Conservation (phyloP, 2,888 invertebrate species). For the Macaria liturata region DNA sequence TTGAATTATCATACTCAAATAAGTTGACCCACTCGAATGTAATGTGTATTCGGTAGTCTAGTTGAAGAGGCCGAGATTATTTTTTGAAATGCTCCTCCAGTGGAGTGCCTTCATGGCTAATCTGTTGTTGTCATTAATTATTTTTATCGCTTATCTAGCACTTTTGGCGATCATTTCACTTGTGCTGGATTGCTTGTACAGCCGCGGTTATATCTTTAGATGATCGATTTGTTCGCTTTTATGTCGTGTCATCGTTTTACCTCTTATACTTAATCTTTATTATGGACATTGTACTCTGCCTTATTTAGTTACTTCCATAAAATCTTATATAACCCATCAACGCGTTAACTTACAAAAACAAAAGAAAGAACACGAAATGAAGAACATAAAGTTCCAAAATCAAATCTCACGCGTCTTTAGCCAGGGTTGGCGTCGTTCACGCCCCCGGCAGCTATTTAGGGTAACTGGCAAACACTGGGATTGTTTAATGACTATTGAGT, state of each 20-base stretch:
- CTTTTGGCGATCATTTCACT: slow-evolving; percentile 69
- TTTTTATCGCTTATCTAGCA: slow-evolving; percentile 81
- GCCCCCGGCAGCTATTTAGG: slow-evolving; percentile 58
- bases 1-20: slow-evolving; percentile 68
- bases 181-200: slow-evolving; percentile 63
- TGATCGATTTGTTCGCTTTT: slow-evolving; percentile 42
- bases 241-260: background rate
- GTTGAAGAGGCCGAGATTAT: slow-evolving; percentile 79
- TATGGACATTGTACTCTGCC: too few relatives aligned
- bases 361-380: too few relatives aligned
- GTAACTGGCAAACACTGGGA: slow-evolving; percentile 49
- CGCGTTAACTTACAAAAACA: too few relatives aligned
- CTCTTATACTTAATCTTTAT: background rate
- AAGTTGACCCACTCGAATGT: slow-evolving; percentile 77
- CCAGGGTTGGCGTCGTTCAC: slow-evolving; percentile 51
- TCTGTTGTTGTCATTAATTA: slow-evolving; percentile 81
- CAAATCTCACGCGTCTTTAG: slow-evolving; percentile 48
- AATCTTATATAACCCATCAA: background rate
- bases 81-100: slow-evolving; percentile 80
- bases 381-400: slow-evolving; percentile 35
- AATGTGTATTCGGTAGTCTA: slow-evolving; percentile 71
- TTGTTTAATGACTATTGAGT: slow-evolving; percentile 44
- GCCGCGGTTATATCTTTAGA: slow-evolving; percentile 42
- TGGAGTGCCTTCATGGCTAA: slow-evolving; percentile 77
- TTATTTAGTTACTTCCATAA: background rate